phyloP scores from a whole-genome alignment of 23 tunicate species.

The Trididemnum nubilum region DNA sequence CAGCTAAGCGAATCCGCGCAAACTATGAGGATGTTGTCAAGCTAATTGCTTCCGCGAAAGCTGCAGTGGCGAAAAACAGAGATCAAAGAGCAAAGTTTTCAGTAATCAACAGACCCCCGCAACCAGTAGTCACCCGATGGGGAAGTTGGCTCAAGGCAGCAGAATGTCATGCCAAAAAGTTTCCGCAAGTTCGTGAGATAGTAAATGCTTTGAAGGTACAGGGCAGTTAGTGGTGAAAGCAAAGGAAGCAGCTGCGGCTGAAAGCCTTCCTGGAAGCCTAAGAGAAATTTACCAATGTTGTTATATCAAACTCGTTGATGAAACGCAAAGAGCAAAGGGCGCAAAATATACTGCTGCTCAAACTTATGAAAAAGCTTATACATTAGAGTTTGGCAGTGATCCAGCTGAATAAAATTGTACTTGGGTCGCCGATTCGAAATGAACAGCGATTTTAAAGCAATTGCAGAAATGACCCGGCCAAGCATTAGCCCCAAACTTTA shows the following conservation, averaged over 20 bases:
- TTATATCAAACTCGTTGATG: background rate
- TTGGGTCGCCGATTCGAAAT: no score
- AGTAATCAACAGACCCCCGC: slow-evolving; percentile 47
- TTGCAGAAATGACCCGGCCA: no score
- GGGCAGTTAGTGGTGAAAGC: no score
- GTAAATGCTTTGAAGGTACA: slow-evolving; percentile 40
- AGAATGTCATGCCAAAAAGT: slow-evolving; percentile 42
- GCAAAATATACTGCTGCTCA: slow-evolving; percentile 32
- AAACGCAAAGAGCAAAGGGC: slow-evolving; percentile 19
- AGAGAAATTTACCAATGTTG: no score
- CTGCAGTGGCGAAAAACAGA: slow-evolving; percentile 32
- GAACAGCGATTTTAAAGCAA: no score
- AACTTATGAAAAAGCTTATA: slow-evolving; percentile 23
- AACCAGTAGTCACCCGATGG: slow-evolving; percentile 50
- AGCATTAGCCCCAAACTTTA: no score
- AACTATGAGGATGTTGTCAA: slow-evolving; percentile 37
- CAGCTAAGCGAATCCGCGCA: slow-evolving; percentile 36
- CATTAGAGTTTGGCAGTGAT: no score
- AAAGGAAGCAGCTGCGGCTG: slow-evolving; percentile 36
- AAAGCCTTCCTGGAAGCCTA: slow-evolving; percentile 36
- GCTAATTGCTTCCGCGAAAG: slow-evolving; percentile 33
- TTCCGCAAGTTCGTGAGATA: slow-evolving; percentile 36
- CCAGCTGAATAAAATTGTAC: no score
- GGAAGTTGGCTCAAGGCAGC: slow-evolving; percentile 47
- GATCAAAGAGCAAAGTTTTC: slow-evolving; percentile 50